Percentiles rank a stretch among this genome's conserved stretches.
Evolutionary conservation across 2,113 vertebrate genomes (phyloP).

Genomic region (Nerophis lumbriciformis): DNA sequence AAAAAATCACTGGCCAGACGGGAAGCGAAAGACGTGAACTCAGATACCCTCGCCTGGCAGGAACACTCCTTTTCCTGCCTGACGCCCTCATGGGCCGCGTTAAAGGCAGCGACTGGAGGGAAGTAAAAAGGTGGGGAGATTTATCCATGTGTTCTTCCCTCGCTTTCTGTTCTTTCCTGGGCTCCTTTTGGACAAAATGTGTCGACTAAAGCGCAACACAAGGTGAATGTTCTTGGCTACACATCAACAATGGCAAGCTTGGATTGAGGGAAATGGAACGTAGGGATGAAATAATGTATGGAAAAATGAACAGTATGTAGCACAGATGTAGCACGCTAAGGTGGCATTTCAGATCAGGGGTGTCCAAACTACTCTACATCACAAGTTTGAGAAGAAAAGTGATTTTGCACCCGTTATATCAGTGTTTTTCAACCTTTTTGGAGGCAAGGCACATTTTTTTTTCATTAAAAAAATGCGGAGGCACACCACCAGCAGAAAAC

Average conservation of each 20-base stretch:
- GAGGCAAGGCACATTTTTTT: too few relatives aligned
- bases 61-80: conserved; percentile 52
- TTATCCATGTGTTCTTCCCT: conserved; percentile 58
- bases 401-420: too few relatives aligned
- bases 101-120: conserved; percentile 29
- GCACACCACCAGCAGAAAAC: too few relatives aligned
- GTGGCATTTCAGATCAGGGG: too few relatives aligned
- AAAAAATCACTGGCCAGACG: conserved; percentile 15
- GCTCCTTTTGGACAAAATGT: conserved; percentile 58
- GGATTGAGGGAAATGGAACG: conserved; percentile 57
- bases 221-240: conserved; percentile 75
- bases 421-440: too few relatives aligned
- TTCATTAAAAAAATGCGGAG: too few relatives aligned
- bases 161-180: conserved; percentile 38
- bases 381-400: too few relatives aligned
- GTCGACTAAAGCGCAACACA: conserved; percentile 69
- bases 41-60: conserved; percentile 55
- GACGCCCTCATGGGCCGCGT: conserved; percentile 42
- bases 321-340: too few relatives aligned
- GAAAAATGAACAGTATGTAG: too few relatives aligned
- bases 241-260: conserved; percentile 72
- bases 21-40: conserved; percentile 56
- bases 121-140: conserved; percentile 51
- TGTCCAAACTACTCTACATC: too few relatives aligned
- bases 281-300: conserved; percentile 33